Base-by-base conservation (phyloP, 2,888 invertebrate genomes). In the Diabrotica balteata region DNA sequence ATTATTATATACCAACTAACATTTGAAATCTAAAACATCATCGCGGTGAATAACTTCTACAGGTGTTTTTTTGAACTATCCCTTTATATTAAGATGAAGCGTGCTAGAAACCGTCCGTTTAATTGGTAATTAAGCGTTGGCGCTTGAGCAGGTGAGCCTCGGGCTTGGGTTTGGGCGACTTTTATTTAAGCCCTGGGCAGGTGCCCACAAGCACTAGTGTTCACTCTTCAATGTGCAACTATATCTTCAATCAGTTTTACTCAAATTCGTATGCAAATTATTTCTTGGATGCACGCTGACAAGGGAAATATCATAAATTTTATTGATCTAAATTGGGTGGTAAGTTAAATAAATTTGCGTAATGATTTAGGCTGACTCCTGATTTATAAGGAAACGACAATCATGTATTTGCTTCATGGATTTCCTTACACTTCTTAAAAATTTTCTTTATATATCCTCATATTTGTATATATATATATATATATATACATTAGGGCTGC, bases 91-190 rank as follows among this genome's bases (percentile, higher is more conserved):
- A 71, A 64, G 65, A 61, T 69, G 67, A 64, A 73, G 73, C 73
- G 73, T 73, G 73, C 71, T 63, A 69, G 67, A 59, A 70, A 66
- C 70, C 66, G 65, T 63, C 70, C 67, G 65, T 69, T 72, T 75
- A 75, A 75, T 75, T 75, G 73, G 67, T 75, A 74, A 75, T 75
- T 75, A 74, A 75, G 73, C 68, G 68, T 72, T 69, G 73, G 73
- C 70, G 72, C 70, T 67, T 53, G 59, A 72, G 74, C 75, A 75
- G 75, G 75, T 75, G 74, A 67, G 51, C 74, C 69, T 47, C 46
- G 57, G 70, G 71, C 68, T 65, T 67, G 63, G 59, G 53, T 53
- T 57, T 54, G 32, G 32, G 32, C 32, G 68, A 49, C 66, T 67
- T 66, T 65, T 57, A 55, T 63, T 57, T 57, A n/a, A 69, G 69